These are phyloP conservation scores for Limnothrissa miodon DNA, from an alignment of 2,113 vertebrate genomes.

Conservation along the genomic window DNA sequence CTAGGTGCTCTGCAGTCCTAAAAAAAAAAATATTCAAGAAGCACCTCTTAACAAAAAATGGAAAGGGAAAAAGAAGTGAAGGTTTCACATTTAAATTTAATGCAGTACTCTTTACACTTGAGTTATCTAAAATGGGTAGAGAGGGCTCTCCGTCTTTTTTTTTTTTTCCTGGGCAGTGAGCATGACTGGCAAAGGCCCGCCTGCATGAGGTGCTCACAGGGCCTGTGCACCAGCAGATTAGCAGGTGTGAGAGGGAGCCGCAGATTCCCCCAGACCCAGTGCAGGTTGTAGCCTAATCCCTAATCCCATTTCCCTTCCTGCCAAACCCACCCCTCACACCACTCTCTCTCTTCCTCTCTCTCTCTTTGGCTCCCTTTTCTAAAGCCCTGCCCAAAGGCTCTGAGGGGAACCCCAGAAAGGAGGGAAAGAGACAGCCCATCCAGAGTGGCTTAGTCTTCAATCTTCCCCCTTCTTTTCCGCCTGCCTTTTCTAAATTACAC, in stretches of 20 bases:
- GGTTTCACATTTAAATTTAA: constrained; percentile 1
- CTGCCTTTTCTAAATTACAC: background rate
- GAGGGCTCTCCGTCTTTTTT: constrained; percentile 14
- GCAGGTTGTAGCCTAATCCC: background rate
- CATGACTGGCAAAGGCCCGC: background rate
- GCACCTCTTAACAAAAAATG: background rate
- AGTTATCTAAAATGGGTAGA: constrained; percentile 11
- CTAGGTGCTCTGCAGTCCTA: background rate
- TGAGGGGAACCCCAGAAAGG: background rate
- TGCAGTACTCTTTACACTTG: background rate
- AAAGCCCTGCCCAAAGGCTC: background rate
- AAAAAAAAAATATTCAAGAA: background rate
- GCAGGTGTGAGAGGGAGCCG: constrained; percentile 9
- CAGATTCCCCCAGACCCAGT: background rate
- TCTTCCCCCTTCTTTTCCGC: background rate
- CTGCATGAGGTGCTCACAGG: background rate
- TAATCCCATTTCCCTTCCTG: background rate
- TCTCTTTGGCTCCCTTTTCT: background rate
- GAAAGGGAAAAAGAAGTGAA: background rate
- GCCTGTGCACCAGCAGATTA: background rate
- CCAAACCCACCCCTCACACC: background rate
- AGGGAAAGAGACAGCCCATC: background rate
- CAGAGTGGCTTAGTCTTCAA: background rate
- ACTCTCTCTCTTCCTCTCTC: background rate
- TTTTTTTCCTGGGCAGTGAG: background rate